A percentile compares a stretch with the other conserved stretches of the same genome.
These are phyloP conservation scores for Vandiemenella viatica DNA, from an alignment of 2,888 invertebrate genomes.

Conservation along the genomic window DNA sequence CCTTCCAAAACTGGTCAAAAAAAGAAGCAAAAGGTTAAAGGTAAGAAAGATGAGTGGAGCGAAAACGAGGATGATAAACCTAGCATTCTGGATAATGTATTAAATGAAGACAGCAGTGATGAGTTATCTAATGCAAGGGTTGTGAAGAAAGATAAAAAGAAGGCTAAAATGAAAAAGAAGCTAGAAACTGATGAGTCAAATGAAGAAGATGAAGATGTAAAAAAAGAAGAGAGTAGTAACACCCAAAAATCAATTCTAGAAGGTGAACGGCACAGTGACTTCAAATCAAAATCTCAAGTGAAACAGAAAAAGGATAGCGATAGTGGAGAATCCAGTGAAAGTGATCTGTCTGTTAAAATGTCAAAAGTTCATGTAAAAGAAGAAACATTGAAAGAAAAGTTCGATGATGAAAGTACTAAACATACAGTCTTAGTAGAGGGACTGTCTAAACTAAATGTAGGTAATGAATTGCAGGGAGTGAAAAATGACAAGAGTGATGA, in stretches of 20 bases:
- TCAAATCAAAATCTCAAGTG: too few relatives aligned
- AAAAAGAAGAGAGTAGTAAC: conserved; percentile 14
- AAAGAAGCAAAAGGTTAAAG: conserved; percentile 11
- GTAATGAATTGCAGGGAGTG: too few relatives aligned
- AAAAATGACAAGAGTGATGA: too few relatives aligned
- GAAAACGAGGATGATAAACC: conserved; percentile 15
- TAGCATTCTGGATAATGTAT: too few relatives aligned
- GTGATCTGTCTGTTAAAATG: too few relatives aligned
- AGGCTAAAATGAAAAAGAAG: conserved; percentile 19
- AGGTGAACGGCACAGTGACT: conserved; percentile 20
- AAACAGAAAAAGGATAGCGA: too few relatives aligned
- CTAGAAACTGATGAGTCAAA: conserved; percentile 1
- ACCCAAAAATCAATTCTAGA: conserved; percentile 5
- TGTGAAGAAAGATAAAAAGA: conserved; percentile 25
- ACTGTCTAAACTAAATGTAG: too few relatives aligned
- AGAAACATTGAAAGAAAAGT: too few relatives aligned
- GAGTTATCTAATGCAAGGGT: conserved; percentile 18
- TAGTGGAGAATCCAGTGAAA: too few relatives aligned
- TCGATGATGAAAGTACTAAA: too few relatives aligned
- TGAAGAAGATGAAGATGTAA: conserved; percentile 17
- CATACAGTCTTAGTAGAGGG: too few relatives aligned
- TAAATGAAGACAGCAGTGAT: conserved; percentile 11
- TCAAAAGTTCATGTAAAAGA: too few relatives aligned
- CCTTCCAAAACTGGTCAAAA: conserved; percentile 1
- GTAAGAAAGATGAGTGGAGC: conserved; percentile 12